A percentile compares a stretch with the other conserved stretches of the same genome.
phyloP scores from a whole-genome alignment of 2,888 invertebrate species.

The Pachycephus smyrnensis region DNA sequence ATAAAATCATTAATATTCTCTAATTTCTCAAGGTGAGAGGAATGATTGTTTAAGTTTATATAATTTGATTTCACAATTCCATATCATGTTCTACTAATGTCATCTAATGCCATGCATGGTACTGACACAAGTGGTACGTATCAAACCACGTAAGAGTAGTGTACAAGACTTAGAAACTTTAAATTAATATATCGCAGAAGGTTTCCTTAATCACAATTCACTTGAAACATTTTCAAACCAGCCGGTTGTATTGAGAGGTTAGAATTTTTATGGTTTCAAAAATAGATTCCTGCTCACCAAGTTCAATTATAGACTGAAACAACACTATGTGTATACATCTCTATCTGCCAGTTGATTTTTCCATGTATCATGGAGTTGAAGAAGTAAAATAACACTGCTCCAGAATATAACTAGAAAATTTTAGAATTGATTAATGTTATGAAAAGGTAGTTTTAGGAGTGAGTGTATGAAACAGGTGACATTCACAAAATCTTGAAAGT shows the following conservation, averaged over 20 bases:
- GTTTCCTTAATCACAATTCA: neutral
- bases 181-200: neutral
- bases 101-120: neutral
- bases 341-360: neutral
- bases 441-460: neutral
- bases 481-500: neutral
- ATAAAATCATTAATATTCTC: neutral
- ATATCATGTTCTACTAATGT: neutral
- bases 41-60: too few species aligned
- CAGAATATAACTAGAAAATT: neutral
- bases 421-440: neutral
- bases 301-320: constrained; percentile 27
- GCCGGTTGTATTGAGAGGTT: constrained; percentile 24
- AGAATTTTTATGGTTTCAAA: constrained; percentile 43
- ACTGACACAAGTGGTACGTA: neutral
- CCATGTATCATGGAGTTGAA: neutral
- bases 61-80: neutral
- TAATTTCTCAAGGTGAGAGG: neutral
- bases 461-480: neutral
- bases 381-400: neutral
- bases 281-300: constrained; percentile 37
- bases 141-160: neutral
- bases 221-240: neutral
- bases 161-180: neutral
- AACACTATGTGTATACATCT: neutral